Percentiles rank a stretch among this genome's conserved stretches.
phyloP scores from a whole-genome alignment of 1,140 invertebrate species.

The Xylocopa sonorina region DNA sequence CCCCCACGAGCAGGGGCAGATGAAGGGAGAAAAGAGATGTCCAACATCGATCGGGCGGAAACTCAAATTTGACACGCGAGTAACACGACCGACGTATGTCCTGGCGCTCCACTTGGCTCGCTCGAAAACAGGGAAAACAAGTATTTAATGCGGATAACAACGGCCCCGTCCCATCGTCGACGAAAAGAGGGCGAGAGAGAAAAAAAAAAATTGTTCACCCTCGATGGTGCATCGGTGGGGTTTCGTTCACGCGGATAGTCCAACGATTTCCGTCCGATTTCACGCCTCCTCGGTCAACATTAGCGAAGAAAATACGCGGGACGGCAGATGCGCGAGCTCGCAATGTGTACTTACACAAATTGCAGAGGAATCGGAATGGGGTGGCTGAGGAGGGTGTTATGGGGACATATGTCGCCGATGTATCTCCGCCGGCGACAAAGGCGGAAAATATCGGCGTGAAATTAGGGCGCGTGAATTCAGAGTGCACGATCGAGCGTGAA shows the following conservation, averaged over 20 bases:
- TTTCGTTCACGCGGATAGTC: conserved; percentile 27
- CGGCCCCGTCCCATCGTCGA: background rate
- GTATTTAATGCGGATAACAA: conserved; percentile 36
- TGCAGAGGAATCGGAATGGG: conserved; percentile 45
- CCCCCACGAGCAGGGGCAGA: background rate
- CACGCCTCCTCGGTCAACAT: conserved; percentile 47
- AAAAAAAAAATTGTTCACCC: conserved; percentile 17
- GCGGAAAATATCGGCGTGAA: conserved; percentile 62
- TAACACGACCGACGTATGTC: background rate
- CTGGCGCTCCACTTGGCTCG: background rate
- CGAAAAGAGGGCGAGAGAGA: background rate
- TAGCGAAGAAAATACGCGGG: conserved; percentile 32
- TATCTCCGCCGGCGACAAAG: conserved; percentile 53
- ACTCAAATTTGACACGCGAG: conserved; percentile 7
- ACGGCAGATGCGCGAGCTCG: conserved; percentile 58
- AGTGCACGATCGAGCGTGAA: conserved; percentile 65
- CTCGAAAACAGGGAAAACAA: conserved; percentile 32
- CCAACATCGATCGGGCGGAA: background rate
- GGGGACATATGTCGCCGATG: conserved; percentile 66
- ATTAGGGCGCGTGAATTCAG: conserved; percentile 62
- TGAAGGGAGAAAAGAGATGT: background rate
- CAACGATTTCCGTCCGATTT: conserved; percentile 60
- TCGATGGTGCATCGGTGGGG: conserved; percentile 6
- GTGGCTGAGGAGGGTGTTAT: too few species aligned
- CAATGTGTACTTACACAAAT: conserved; percentile 64